Conservation (phyloP, 2,888 invertebrate genomes). For the Matsumyia berberina region DNA sequence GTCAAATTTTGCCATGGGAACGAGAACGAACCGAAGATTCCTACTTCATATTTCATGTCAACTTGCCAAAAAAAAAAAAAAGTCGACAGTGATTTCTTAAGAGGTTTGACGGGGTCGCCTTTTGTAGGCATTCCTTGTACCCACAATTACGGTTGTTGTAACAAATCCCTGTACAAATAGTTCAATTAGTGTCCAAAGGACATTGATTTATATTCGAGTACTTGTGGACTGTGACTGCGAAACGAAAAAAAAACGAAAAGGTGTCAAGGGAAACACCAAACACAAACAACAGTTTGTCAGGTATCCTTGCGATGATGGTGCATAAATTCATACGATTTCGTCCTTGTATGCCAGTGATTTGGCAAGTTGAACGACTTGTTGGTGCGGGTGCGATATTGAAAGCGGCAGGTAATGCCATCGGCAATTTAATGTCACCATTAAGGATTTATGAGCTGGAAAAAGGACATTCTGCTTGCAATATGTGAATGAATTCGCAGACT, state of each 20-base stretch:
- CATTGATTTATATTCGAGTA: conserved; percentile 64
- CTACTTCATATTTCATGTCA: conserved; percentile 75
- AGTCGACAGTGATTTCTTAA: conserved; percentile 52
- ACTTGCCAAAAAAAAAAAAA: conserved; percentile 30
- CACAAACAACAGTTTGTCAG: conserved; percentile 33
- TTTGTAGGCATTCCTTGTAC: conserved; percentile 33
- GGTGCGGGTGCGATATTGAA: conserved; percentile 52
- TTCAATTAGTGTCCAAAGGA: conserved; percentile 69
- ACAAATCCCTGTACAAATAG: conserved; percentile 64
- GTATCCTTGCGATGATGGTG: conserved; percentile 39
- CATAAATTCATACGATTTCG: conserved; percentile 39
- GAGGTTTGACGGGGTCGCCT: conserved; percentile 61
- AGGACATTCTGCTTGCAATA: conserved; percentile 23
- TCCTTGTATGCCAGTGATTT: conserved; percentile 57
- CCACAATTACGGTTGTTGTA: conserved; percentile 67
- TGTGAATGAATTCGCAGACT: conserved; percentile 42
- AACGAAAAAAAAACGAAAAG: too few species aligned
- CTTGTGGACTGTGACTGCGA: conserved; percentile 19
- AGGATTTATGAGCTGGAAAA: conserved; percentile 51
- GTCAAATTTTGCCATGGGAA: conserved; percentile 59
- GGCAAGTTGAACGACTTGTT: conserved; percentile 69
- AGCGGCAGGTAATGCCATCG: not conserved
- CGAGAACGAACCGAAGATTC: conserved; percentile 63
- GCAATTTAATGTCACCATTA: conserved; percentile 58
- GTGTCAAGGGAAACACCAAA: conserved; percentile 53